Evolutionary conservation across 2,113 vertebrate species (phyloP), one percentile per base, ranked within the genome.

Genomic region (Burhinus bistriatus): DNA sequence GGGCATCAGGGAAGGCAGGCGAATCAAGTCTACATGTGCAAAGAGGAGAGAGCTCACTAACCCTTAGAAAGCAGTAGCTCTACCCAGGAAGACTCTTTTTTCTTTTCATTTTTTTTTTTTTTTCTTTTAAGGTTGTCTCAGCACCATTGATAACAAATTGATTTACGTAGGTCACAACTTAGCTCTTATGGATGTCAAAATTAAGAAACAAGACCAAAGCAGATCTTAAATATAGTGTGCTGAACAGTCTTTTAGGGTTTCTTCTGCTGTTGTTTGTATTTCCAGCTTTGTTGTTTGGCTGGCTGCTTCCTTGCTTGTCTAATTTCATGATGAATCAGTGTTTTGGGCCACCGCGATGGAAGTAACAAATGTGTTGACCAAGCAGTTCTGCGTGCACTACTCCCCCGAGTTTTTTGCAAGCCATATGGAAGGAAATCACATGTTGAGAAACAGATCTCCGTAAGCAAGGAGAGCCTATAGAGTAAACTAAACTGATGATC

Each of bases 371-470:
- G 38, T 42, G 59, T 34, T 59, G 89, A 40, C 61, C 44, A 42
- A 59, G 27, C 9, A 78, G 55, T 30, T 76, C 17, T 23, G 26
- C 0, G 1, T 44, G n/a, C 11, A 1, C 26, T 29, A 14, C 58
- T 83, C 58, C 32, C 42, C 42, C 0, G 5, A 62, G 58, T 16
- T 44, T 42, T 69, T 71, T 86, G 27, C 27, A 36, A 59, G 20
- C 89, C 42, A 23, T 32, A 45, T 64, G 89, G 79, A 61, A 90
- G 65, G 52, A 71, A 84, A 57, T 29, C n/a, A 15, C 57, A 32
- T n/a, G 23, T 13, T 59, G 47, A 84, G 76, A 38, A 59, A 32
- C 45, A 92, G 34, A 47, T 32, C 51, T 87, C 57, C 15, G 15
- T 11, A n/a, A 85, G 45, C 6, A 42, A 45, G 59, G 55, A 14